Base-by-base conservation (phyloP, 2,113 vertebrate species). In the Raja brachyura region DNA sequence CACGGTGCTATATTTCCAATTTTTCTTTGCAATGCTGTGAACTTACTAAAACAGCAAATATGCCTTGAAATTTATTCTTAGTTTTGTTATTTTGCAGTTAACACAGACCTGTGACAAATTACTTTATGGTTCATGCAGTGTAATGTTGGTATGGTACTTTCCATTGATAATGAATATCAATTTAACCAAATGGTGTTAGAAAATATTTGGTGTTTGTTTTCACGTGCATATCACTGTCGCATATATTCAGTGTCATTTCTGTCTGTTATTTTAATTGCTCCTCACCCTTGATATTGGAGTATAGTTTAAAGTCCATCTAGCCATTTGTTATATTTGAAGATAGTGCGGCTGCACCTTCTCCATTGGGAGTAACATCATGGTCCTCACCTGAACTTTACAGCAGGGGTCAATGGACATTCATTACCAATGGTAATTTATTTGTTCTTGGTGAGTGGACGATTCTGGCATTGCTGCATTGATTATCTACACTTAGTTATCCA, bases 61-160 rank as follows among this genome's bases (percentile, higher is more conserved):
- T 13, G 90, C 90, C 25, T 31, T 48, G 86, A 88, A 16, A 90
- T 90, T 14, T 90, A 90, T 90, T 70, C 48, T 68, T 90, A 70
- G 63, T 70, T 90, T 9, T 39, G 68, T 90, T 39, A 33, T 9
- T 70, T 10, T 31, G 20, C 68, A 70, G 3, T 54, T 74, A 33
- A 92, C 33, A 9, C 68, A 28, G 39, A 22, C 31, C 20, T 70
- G 66, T 73, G 88, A 73, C 10, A 39, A 48, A 70, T 8, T 5
- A 13, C 31, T 39, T 22, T 54, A 66, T 73, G 90, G 20, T 33
- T 90, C 66, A 33, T 70, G 33, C 88, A 25, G 33, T 31, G 9
- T 70, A 70, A 39, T 39, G 63, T 66, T 31, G 48, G 31, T 20
- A 39, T 33, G 39, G 22, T 68, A 22, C 63, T 73, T 31, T 90